Evolutionary conservation across 2,888 invertebrate species (phyloP).

Genomic region (Belgica antarctica): DNA sequence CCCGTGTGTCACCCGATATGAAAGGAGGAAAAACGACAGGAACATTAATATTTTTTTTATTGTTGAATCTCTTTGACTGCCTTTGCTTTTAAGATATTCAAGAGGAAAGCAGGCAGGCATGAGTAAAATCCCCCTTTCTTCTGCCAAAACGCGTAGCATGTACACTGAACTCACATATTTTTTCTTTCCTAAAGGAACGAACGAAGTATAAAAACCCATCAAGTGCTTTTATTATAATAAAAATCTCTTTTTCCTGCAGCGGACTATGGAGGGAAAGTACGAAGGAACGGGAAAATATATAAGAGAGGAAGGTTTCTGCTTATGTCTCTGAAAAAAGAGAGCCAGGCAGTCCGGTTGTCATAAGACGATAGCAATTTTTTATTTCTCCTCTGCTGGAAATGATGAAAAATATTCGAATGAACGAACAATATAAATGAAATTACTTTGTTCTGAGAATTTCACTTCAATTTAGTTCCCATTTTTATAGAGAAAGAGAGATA

Average conservation of each 20-base stretch:
- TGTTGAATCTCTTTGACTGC: conserved; percentile 42
- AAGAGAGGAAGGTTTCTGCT: background rate
- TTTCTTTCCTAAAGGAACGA: no score
- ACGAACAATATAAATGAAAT: conserved; percentile 44
- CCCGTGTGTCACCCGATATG: conserved; percentile 20
- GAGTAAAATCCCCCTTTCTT: conserved; percentile 32
- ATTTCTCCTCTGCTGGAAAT: background rate
- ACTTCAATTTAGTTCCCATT: conserved; percentile 41
- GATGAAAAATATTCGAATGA: conserved; percentile 29
- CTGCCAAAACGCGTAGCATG: conserved; percentile 7
- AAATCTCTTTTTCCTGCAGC: conserved; percentile 23
- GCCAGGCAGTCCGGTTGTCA: conserved; percentile 28
- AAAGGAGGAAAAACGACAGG: conserved; percentile 39
- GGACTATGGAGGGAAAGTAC: background rate
- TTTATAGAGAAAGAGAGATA: conserved; percentile 31
- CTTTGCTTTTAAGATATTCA: conserved; percentile 39
- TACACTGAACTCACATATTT: background rate
- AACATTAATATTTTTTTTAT: conserved; percentile 42
- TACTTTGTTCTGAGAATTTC: conserved; percentile 44
- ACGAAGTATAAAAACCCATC: background rate
- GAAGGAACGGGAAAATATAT: background rate
- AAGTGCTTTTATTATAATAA: background rate
- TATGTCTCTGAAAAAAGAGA: no score
- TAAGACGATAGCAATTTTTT: conserved; percentile 36
- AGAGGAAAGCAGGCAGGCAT: conserved; percentile 26